These are phyloP conservation scores for Bergia puertoricense DNA, from an alignment of 92 coral and sea anemone genomes.

Conservation along the genomic window DNA sequence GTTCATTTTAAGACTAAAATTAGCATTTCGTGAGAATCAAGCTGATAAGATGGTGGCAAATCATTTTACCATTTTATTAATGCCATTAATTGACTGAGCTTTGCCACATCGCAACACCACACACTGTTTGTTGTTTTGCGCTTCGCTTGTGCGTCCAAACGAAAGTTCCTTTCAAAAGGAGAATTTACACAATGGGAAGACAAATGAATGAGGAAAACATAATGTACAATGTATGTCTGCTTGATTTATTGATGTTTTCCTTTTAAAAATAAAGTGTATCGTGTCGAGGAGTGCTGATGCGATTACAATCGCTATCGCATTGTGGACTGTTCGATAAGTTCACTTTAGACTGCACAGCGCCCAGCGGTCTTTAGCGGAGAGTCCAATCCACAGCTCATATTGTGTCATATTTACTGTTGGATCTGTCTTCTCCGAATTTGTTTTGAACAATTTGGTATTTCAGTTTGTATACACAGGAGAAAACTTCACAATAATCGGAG, in stretches of 20 bases:
- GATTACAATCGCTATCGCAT: not conserved
- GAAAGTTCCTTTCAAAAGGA: not conserved
- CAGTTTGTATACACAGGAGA: slow-evolving; percentile 9
- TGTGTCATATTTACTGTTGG: not conserved
- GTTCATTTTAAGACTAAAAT: slow-evolving; percentile 23
- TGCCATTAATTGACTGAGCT: slow-evolving; percentile 16
- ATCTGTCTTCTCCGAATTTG: not conserved
- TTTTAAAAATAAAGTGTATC: slow-evolving; percentile 14
- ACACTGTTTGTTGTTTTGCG: not conserved
- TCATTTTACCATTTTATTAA: slow-evolving; percentile 5
- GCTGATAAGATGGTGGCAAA: slow-evolving; percentile 1
- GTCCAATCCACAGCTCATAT: not conserved
- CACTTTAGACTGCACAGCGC: not conserved
- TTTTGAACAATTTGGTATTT: slow-evolving; percentile 1
- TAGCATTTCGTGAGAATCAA: slow-evolving; percentile 37
- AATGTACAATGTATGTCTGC: not conserved
- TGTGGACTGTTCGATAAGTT: not conserved
- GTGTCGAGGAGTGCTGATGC: not conserved
- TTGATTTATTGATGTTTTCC: not conserved
- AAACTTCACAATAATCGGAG: slow-evolving; percentile 1
- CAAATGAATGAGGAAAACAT: not conserved
- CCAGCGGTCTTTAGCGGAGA: slow-evolving; percentile 12
- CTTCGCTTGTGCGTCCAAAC: not conserved
- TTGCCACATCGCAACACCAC: not conserved
- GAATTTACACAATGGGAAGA: too few species aligned